These are phyloP conservation scores for Noctua fimbriata DNA, from an alignment of 2,888 invertebrate species.

Conservation along the genomic window DNA sequence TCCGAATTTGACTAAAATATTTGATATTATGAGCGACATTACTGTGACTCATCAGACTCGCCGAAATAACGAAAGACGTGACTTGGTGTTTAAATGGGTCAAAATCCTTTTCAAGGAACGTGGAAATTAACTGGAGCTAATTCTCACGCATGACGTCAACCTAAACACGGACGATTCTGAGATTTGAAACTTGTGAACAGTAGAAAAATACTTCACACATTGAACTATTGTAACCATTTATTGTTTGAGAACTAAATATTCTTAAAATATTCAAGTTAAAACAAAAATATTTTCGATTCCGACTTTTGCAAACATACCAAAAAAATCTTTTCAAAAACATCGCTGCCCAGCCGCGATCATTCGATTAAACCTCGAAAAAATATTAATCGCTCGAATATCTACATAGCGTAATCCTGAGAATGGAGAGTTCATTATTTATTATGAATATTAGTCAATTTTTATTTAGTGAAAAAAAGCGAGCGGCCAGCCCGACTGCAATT, in stretches of 20 bases:
- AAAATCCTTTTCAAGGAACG: conserved; percentile 31
- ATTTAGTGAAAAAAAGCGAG: conserved; percentile 89
- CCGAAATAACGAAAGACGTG: conserved; percentile 22
- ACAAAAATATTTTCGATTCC: neutral
- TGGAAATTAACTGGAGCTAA: conserved; percentile 16
- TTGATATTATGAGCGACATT: conserved; percentile 5
- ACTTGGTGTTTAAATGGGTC: conserved; percentile 16
- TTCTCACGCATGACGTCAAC: conserved; percentile 25
- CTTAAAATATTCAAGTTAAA: neutral
- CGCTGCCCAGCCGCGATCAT: conserved; percentile 66
- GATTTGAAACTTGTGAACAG: too few species aligned
- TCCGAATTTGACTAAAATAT: neutral
- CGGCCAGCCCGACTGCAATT: conserved; percentile 92
- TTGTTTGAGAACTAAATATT: neutral
- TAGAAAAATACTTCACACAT: neutral
- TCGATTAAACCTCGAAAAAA: conserved; percentile 78
- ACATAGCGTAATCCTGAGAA: conserved; percentile 86
- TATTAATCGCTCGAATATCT: conserved; percentile 86
- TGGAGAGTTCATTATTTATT: conserved; percentile 90
- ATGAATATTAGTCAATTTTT: conserved; percentile 91
- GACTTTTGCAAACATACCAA: conserved; percentile 36
- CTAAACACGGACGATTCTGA: neutral
- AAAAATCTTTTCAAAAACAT: conserved; percentile 45
- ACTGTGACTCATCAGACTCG: conserved; percentile 28
- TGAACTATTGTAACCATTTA: neutral